phyloP scores from a whole-genome alignment of 2,113 vertebrate species.

The Argyrosomus japonicus region DNA sequence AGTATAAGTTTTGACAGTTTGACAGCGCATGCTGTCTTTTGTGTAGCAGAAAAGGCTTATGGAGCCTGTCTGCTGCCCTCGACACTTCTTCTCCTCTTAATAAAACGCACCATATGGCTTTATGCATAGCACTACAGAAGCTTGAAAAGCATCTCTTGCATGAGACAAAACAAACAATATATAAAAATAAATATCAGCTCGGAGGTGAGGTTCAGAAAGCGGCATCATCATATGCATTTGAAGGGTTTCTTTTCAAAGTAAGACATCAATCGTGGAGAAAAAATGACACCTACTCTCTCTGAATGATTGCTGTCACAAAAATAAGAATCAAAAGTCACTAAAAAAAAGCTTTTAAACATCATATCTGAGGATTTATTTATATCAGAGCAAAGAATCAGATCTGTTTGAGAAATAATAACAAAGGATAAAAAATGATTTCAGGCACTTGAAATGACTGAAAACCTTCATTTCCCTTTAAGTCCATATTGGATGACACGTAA shows the following conservation, averaged over 20 bases:
- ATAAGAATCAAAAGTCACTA: conserved; percentile 5
- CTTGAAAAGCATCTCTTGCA: conserved; percentile 23
- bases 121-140: conserved; percentile 14
- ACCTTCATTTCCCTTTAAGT: conserved; percentile 10
- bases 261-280: conserved; percentile 38
- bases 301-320: conserved; percentile 45
- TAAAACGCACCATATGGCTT: conserved; percentile 39
- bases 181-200: conserved; percentile 48
- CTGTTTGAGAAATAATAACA: conserved; percentile 7
- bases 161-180: conserved; percentile 45
- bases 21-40: conserved; percentile 57
- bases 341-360: conserved; percentile 21
- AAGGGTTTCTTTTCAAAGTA: conserved; percentile 49
- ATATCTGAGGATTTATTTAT: conserved; percentile 32
- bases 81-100: conserved; percentile 41
- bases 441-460: conserved; percentile 35
- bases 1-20: conserved; percentile 70
- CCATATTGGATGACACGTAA: conserved; percentile 15
- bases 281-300: conserved; percentile 1
- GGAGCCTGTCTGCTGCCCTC: conserved; percentile 59
- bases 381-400: conserved; percentile 11
- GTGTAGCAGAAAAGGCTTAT: conserved; percentile 39
- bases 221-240: conserved; percentile 17
- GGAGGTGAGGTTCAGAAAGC: conserved; percentile 13
- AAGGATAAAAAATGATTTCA: conserved; percentile 29